phyloP scores from a whole-genome alignment of 92 coral and sea anemone species.

The Phymanthus crucifer region DNA sequence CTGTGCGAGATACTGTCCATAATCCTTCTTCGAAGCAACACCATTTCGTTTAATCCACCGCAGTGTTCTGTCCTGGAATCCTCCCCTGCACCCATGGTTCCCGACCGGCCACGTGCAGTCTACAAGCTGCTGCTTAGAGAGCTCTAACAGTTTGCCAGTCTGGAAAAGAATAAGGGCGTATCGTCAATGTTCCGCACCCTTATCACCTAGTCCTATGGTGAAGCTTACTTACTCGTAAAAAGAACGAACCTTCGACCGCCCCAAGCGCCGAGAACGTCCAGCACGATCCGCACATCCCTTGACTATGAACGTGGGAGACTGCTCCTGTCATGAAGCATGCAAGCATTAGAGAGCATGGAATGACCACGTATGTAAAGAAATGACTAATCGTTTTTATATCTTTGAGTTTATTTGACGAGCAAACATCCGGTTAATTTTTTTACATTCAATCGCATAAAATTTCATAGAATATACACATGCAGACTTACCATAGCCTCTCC shows the following conservation, averaged over 20 bases:
- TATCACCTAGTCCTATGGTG: background rate
- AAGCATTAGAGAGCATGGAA: background rate
- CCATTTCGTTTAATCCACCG: slow-evolving; percentile 85
- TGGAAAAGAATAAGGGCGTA: background rate
- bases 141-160: slow-evolving; percentile 67
- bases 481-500: slow-evolving; percentile 94
- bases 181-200: no score
- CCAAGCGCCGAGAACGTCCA: slow-evolving; percentile 96
- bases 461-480: background rate
- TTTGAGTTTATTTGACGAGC: no score
- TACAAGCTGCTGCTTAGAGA: slow-evolving; percentile 84
- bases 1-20: slow-evolving; percentile 93
- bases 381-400: no score
- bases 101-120: slow-evolving; percentile 94
- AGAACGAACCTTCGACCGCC: slow-evolving; percentile 71
- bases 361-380: background rate
- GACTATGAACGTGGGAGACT: slow-evolving; percentile 85
- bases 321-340: slow-evolving; percentile 32
- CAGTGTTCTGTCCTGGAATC: slow-evolving; percentile 82
- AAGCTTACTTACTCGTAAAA: slow-evolving; percentile 11
- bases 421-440: no score
- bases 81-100: slow-evolving; percentile 94
- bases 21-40: slow-evolving; percentile 74
- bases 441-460: no score
- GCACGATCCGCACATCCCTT: slow-evolving; percentile 93